A percentile compares a stretch with the other conserved stretches of the same genome.
Conservation (phyloP, 2,797 vertebrate genomes). For the Sphaeramia orbicularis region DNA sequence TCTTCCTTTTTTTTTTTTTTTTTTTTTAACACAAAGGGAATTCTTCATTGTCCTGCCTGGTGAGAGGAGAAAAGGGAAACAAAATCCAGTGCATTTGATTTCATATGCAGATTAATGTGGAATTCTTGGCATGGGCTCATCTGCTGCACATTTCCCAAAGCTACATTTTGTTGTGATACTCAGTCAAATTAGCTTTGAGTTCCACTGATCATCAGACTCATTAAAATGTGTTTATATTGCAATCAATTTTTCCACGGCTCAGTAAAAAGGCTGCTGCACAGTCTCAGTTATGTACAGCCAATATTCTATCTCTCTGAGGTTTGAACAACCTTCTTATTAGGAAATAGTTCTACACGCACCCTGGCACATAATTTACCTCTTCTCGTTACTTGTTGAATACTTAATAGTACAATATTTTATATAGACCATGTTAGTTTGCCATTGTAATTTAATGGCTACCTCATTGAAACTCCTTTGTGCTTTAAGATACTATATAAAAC, state of each 20-base stretch:
- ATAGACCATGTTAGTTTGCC: slow-evolving; percentile 60
- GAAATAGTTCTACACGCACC: slow-evolving; percentile 13
- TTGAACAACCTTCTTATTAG: slow-evolving; percentile 48
- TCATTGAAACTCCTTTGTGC: slow-evolving; percentile 49
- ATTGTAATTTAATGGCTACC: slow-evolving; percentile 61
- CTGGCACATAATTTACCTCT: slow-evolving; percentile 63
- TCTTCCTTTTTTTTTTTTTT: no score
- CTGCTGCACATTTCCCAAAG: slow-evolving; percentile 52
- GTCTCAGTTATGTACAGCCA: slow-evolving; percentile 62
- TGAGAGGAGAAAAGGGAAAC: slow-evolving; percentile 9
- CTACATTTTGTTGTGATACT: slow-evolving; percentile 66
- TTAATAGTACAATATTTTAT: slow-evolving; percentile 71
- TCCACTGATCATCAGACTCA: slow-evolving; percentile 71
- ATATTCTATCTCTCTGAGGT: slow-evolving; percentile 59
- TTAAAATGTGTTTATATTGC: slow-evolving; percentile 76
- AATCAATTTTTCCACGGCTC: slow-evolving; percentile 68
- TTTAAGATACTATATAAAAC: slow-evolving; percentile 57
- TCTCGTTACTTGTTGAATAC: slow-evolving; percentile 65
- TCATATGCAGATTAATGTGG: slow-evolving; percentile 37
- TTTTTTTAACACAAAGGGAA: not conserved
- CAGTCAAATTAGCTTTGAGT: slow-evolving; percentile 73
- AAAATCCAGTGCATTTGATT: slow-evolving; percentile 24
- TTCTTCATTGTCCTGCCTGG: slow-evolving; percentile 9
- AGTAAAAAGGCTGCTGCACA: slow-evolving; percentile 56
- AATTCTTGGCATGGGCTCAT: slow-evolving; percentile 47